phyloP scores from a whole-genome alignment of 2,113 vertebrate genomes.

The Solea senegalensis region DNA sequence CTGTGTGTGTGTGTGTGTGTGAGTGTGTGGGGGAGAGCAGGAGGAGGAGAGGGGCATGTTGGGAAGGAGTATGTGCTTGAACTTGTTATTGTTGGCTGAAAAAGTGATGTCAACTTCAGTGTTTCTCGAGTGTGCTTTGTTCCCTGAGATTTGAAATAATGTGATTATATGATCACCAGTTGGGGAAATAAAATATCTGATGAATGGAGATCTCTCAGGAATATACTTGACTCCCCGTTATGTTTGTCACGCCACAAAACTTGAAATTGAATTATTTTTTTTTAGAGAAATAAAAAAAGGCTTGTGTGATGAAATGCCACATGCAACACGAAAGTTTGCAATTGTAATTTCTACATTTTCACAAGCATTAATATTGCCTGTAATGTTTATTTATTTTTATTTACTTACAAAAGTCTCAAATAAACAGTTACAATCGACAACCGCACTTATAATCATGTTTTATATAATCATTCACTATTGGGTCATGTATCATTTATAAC shows the following conservation, averaged over 20 bases:
- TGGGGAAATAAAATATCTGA: constrained; percentile 27
- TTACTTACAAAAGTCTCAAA: background rate
- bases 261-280: background rate
- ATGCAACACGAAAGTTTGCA: no score
- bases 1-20: constrained; percentile 22
- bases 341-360: no score
- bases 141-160: constrained; percentile 42
- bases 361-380: background rate
- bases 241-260: background rate
- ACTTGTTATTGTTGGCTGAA: constrained; percentile 75
- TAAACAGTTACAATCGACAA: background rate
- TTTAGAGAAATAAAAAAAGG: no score
- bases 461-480: no score
- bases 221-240: background rate
- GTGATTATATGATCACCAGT: constrained; percentile 51
- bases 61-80: constrained; percentile 70
- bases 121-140: constrained; percentile 69
- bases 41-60: constrained; percentile 52
- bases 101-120: constrained; percentile 72
- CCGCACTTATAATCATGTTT: no score
- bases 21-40: constrained; percentile 15
- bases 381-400: no score
- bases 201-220: constrained; percentile 1
- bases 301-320: no score
- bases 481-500: background rate